Percentiles rank a stretch among this genome's conserved stretches.
These are phyloP conservation scores for Pocillopora meandrina DNA, from an alignment of 92 coral and sea anemone species.

Conservation along the genomic window DNA sequence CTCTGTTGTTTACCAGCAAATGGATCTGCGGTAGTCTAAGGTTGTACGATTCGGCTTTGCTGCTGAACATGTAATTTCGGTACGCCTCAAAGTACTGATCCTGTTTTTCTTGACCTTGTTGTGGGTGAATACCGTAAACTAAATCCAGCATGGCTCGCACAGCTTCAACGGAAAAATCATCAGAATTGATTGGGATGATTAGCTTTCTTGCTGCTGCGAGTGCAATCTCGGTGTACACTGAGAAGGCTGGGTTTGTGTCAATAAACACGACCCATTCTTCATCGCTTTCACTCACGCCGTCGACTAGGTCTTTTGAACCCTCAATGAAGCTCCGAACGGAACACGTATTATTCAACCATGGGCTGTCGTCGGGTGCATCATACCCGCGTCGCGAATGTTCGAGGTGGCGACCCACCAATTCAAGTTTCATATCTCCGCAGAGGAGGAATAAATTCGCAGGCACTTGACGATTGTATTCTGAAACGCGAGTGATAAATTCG, in stretches of 20 bases:
- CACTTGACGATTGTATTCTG: conserved; percentile 1
- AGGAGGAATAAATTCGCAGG: conserved; percentile 9
- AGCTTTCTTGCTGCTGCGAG: conserved; percentile 32
- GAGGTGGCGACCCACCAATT: conserved; percentile 22
- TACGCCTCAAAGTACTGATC: not conserved
- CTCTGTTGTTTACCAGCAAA: conserved; percentile 25
- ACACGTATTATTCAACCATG: conserved; percentile 5
- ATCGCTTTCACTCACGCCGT: not conserved
- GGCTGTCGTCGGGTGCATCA: not conserved
- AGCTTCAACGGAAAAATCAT: conserved; percentile 18
- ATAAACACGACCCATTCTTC: conserved; percentile 23
- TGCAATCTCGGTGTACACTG: conserved; percentile 35
- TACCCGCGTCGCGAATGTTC: not conserved
- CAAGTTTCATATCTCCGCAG: conserved; percentile 36
- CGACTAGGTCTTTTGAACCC: not conserved
- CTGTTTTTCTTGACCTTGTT: not conserved
- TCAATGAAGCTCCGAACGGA: conserved; percentile 15
- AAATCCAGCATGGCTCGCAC: conserved; percentile 27
- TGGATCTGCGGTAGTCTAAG: conserved; percentile 17
- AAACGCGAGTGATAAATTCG: not conserved
- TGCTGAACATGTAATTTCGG: conserved; percentile 9
- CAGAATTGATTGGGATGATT: conserved; percentile 31
- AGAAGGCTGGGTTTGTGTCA: conserved; percentile 36
- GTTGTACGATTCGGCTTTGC: not conserved
- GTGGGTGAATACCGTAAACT: conserved; percentile 9